Percentiles rank a stretch among this genome's conserved stretches.
phyloP scores from a whole-genome alignment of 2,113 vertebrate genomes.

The Microtus oregoni region DNA sequence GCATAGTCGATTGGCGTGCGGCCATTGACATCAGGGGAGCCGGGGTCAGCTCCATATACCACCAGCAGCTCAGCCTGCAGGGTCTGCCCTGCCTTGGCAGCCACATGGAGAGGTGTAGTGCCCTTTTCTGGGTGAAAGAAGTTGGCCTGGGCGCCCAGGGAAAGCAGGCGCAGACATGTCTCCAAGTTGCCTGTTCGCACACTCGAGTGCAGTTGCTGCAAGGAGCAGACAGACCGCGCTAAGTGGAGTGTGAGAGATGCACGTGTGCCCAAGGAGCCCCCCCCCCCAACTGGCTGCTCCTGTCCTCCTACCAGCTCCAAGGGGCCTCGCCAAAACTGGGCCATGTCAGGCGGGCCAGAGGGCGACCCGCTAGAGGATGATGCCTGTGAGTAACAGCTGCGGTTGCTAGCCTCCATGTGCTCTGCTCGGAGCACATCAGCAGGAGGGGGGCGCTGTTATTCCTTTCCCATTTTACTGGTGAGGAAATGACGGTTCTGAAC shows the following conservation, averaged over 20 bases:
- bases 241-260: background rate
- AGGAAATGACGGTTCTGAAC: background rate
- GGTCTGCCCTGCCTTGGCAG: constrained; percentile 97
- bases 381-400: background rate
- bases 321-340: background rate
- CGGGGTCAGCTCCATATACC: constrained; percentile 96
- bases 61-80: constrained; percentile 97
- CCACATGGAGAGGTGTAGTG: constrained; percentile 96
- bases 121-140: constrained; percentile 99
- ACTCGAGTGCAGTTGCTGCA: constrained; percentile 97
- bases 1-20: constrained; percentile 98
- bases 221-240: constrained; percentile 54
- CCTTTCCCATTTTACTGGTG: constrained; percentile 14
- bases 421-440: background rate
- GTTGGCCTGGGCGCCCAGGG: constrained; percentile 97
- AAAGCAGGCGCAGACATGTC: constrained; percentile 97
- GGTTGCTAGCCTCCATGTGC: background rate
- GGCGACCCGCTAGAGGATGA: constrained; percentile 22
- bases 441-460: background rate
- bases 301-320: background rate
- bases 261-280: background rate
- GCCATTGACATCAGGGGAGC: constrained; percentile 95
- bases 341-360: background rate
- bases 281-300: background rate
- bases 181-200: constrained; percentile 98